phyloP scores from a whole-genome alignment of 2,888 invertebrate species.

The Pasiphila rectangulata region DNA sequence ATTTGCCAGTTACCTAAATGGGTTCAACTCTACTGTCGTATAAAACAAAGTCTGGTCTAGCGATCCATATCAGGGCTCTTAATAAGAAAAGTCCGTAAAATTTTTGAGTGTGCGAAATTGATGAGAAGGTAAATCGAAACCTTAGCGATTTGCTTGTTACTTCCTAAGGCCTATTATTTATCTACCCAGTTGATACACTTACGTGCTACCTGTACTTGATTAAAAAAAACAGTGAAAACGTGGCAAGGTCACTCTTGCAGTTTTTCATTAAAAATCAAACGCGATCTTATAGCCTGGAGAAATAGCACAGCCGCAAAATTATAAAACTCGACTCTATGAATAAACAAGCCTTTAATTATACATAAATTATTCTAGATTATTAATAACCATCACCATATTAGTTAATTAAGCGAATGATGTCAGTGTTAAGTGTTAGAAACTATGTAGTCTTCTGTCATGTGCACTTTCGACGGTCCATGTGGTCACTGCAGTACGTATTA shows the following conservation, averaged over 20 bases:
- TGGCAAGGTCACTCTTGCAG: conserved; percentile 50
- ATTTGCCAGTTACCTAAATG: too few relatives aligned
- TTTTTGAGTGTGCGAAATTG: too few relatives aligned
- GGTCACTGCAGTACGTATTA: conserved; percentile 42
- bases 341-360: conserved; percentile 53
- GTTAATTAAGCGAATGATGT: conserved; percentile 45
- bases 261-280: conserved; percentile 57
- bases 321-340: conserved; percentile 51
- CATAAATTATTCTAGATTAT: conserved; percentile 44
- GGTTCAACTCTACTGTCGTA: too few relatives aligned
- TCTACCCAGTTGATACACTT: conserved; percentile 14
- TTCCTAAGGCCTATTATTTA: conserved; percentile 9
- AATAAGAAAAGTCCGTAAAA: too few relatives aligned
- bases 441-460: conserved; percentile 61
- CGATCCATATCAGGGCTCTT: too few relatives aligned
- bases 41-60: too few relatives aligned
- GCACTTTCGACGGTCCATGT: conserved; percentile 73
- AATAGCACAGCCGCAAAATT: conserved; percentile 27
- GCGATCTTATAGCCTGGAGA: conserved; percentile 20
- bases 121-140: too few relatives aligned
- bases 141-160: too few relatives aligned
- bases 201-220: conserved; percentile 16
- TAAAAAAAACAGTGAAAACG: conserved; percentile 47
- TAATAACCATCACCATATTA: conserved; percentile 69
- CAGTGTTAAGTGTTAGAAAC: conserved; percentile 34